Evolutionary conservation across 2,888 invertebrate genomes (phyloP).

Genomic region (Drymonia ruficornis): DNA sequence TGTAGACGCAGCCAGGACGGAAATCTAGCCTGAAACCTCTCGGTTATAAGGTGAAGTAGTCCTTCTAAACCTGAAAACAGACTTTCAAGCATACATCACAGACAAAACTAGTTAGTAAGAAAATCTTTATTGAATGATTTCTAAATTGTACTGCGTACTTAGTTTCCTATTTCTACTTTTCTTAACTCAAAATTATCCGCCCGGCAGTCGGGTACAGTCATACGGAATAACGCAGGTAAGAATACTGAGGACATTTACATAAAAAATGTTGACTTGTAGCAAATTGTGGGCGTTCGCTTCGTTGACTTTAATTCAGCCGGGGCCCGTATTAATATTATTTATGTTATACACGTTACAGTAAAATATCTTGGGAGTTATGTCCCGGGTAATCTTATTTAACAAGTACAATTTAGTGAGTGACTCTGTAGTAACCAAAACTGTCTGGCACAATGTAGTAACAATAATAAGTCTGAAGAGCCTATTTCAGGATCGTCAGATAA

Average conservation of each 20-base stretch:
- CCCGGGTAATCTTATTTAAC: constrained; percentile 40
- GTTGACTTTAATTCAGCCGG: constrained; percentile 57
- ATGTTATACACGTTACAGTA: constrained; percentile 47
- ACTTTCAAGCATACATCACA: too few species aligned
- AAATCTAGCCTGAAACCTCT: too few species aligned
- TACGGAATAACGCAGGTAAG: constrained; percentile 33
- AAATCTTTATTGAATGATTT: too few species aligned
- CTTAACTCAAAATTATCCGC: constrained; percentile 10
- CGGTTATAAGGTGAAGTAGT: too few species aligned
- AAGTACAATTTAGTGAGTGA: constrained; percentile 31
- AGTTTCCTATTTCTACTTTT: background rate
- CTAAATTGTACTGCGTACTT: background rate
- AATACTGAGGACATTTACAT: constrained; percentile 50
- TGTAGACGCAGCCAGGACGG: too few species aligned
- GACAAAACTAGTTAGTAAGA: too few species aligned
- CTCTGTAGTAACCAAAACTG: too few species aligned
- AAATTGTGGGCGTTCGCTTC: constrained; percentile 57
- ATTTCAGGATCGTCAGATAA: too few species aligned
- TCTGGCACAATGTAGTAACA: too few species aligned
- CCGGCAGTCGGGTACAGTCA: constrained; percentile 23
- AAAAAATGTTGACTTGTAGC: constrained; percentile 60
- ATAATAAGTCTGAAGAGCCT: too few species aligned
- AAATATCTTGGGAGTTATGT: constrained; percentile 41
- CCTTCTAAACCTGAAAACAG: too few species aligned
- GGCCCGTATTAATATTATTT: constrained; percentile 59